Base-by-base conservation (phyloP, 2,113 vertebrate genomes). In the Theristicus caerulescens region DNA sequence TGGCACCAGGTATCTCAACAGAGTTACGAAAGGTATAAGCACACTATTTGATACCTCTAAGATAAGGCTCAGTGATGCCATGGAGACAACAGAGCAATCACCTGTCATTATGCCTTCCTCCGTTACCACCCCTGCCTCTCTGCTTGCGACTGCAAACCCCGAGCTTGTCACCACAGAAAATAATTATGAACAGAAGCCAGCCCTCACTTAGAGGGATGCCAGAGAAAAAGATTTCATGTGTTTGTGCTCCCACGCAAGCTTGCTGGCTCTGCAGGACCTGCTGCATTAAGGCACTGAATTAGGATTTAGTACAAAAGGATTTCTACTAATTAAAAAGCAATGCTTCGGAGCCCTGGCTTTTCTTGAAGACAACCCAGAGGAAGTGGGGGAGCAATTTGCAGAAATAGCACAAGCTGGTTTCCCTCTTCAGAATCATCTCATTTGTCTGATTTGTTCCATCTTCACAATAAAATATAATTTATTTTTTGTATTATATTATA, bases 41-140 rank as follows among this genome's bases (percentile, higher is more conserved):
- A 65, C 22, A 12, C 38, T 38, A 55, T 71, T 78, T 95, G 89
- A 82, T 85, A 69, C 38, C 59, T 74, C 51, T 36, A 54, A 90
- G 70, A 82, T 58, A 88, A 96, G 89, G 70, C 49, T 95, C 69
- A 65, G 84, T 55, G 94, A 93, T 91, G 77, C 86, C 90, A 93
- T 86, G 73, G 93, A 96, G 94, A 95, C 93, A 95, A 80, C 91
- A 84, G 44, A 96, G 90, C 54, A 47, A 90, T 95, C 84, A 88
- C 62, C 52, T 86, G 80, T 51, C 87, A 87, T 69, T 66, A 46
- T 32, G 69, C 58, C 80, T 86, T 66, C 74, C 32, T 64, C 54
- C 10, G 4, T 65, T 27, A n/a, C 83, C 61, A 81, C 76, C 81
- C 78, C 51, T 93, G 86, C 69, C 32, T 95, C 54, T n/a, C 38